Conservation (phyloP, 2,113 vertebrate genomes). For the Cathartes aura region DNA sequence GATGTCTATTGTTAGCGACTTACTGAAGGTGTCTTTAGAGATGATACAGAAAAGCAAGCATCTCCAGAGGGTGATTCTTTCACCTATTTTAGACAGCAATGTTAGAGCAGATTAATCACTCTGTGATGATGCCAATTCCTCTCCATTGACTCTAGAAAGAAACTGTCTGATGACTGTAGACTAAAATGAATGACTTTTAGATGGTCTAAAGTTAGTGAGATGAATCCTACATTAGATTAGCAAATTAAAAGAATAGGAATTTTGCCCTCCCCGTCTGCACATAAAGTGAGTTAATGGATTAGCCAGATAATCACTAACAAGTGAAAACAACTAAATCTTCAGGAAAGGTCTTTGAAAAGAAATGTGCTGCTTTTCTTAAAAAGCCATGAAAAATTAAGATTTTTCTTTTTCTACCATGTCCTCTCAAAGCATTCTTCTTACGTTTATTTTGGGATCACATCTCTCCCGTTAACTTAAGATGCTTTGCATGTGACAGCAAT, state of each 20-base stretch:
- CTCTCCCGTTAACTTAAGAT: neutral
- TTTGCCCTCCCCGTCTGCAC: neutral
- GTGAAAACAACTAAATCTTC: neutral
- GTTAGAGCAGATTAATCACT: neutral
- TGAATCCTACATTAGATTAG: neutral
- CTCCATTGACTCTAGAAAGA: neutral
- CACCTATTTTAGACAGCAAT: neutral
- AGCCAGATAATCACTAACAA: neutral
- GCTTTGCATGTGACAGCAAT: neutral
- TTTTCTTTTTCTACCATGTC: neutral
- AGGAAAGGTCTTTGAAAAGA: neutral
- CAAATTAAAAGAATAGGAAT: neutral
- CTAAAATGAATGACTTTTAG: neutral
- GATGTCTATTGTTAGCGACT: constrained; percentile 3
- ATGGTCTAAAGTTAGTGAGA: neutral
- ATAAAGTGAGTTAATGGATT: neutral
- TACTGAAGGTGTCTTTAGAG: neutral
- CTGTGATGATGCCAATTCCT: neutral
- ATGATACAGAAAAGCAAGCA: neutral
- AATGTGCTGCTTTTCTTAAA: neutral
- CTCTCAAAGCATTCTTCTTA: neutral
- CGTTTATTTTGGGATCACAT: neutral
- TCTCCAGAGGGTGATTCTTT: constrained; percentile 18
- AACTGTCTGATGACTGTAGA: neutral
- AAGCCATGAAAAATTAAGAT: neutral